These are phyloP conservation scores for Aporophyla nigra DNA, from an alignment of 2,888 invertebrate species.

Conservation along the genomic window DNA sequence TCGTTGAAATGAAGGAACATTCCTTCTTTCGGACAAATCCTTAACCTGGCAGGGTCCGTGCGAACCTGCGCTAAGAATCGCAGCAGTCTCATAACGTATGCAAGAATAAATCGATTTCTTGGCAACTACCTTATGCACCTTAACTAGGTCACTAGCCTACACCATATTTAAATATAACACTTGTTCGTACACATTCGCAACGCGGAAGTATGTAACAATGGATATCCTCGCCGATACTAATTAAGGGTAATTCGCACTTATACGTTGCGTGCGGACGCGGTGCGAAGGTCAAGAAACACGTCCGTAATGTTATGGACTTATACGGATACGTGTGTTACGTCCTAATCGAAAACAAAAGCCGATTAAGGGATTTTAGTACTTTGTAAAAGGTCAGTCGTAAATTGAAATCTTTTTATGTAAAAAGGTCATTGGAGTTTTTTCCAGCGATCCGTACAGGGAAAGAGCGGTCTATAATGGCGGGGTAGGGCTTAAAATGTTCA, in stretches of 20 bases:
- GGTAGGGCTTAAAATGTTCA: constrained; percentile 29
- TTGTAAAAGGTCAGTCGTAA: constrained; percentile 36
- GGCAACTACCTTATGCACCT: constrained; percentile 23
- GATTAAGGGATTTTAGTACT: constrained; percentile 11
- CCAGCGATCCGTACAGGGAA: constrained; percentile 30
- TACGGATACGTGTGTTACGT: constrained; percentile 17
- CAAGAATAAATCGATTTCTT: constrained; percentile 50
- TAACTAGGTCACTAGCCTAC: constrained; percentile 36
- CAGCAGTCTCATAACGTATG: neutral
- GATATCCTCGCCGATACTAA: constrained; percentile 58
- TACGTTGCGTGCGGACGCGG: constrained; percentile 48
- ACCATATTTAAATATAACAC: constrained; percentile 20
- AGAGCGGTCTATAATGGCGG: constrained; percentile 25
- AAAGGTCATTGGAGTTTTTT: constrained; percentile 38
- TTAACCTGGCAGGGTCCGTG: too few species aligned
- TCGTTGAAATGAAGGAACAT: too few species aligned
- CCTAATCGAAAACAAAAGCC: constrained; percentile 9
- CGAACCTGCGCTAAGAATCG: neutral
- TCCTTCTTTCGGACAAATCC: too few species aligned
- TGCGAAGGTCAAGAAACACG: constrained; percentile 61
- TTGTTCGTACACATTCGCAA: constrained; percentile 36
- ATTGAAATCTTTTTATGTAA: constrained; percentile 29
- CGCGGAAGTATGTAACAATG: constrained; percentile 63
- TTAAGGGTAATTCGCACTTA: constrained; percentile 55
- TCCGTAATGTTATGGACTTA: constrained; percentile 24